Percentiles rank a stretch among this genome's conserved stretches.
Evolutionary conservation across 2,888 invertebrate species (phyloP).

Genomic region (Aelia acuminata): DNA sequence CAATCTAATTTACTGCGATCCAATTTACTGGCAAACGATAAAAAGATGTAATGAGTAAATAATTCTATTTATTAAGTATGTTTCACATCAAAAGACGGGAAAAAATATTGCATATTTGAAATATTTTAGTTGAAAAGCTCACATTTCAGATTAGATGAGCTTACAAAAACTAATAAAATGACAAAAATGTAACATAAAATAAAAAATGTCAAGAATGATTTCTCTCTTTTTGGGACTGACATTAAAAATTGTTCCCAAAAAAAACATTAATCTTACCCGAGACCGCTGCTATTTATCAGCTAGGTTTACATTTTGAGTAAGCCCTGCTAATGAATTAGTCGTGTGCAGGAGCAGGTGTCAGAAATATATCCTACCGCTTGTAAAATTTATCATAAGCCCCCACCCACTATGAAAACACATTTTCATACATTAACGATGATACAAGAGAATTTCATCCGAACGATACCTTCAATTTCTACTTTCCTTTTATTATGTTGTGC

Average conservation of each 20-base stretch:
- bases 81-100: no score
- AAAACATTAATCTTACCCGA: constrained; percentile 23
- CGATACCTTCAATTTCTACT: not conserved
- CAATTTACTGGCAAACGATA: no score
- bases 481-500: no score
- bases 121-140: no score
- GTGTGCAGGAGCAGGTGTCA: constrained; percentile 8
- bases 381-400: constrained; percentile 23
- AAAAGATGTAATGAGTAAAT: no score
- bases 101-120: no score
- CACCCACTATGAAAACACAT: not conserved
- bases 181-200: no score
- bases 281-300: not conserved
- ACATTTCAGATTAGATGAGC: no score
- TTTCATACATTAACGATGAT: not conserved
- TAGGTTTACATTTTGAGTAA: constrained; percentile 27
- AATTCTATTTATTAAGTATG: no score
- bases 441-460: not conserved
- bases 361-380: not conserved
- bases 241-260: not conserved
- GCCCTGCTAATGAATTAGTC: constrained; percentile 11
- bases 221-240: not conserved
- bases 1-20: no score
- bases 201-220: not conserved
- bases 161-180: no score